Evolutionary conservation across 1,140 invertebrate species (phyloP).

Genomic region (Scaptomyza hsui): DNA sequence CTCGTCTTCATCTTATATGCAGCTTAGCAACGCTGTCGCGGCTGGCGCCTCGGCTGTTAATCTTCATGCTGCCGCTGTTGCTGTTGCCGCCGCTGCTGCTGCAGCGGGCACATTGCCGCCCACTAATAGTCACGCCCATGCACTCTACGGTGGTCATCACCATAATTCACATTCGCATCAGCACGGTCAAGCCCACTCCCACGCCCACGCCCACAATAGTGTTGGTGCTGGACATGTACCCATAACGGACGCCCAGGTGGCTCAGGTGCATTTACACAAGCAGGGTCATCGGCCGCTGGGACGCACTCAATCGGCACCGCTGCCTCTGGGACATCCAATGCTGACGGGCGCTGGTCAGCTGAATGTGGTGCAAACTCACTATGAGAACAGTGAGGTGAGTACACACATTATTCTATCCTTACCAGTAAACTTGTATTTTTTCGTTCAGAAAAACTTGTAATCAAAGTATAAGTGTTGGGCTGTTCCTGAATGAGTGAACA

Average conservation of each 20-base stretch:
- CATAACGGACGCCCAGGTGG: conserved; percentile 85
- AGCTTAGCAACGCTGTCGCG: conserved; percentile 35
- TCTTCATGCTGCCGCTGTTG: conserved; percentile 66
- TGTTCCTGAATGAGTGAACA: no score
- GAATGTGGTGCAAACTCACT: conserved; percentile 85
- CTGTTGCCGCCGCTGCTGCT: conserved; percentile 58
- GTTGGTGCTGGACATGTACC: conserved; percentile 45
- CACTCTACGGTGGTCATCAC: conserved; percentile 48
- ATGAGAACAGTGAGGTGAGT: conserved; percentile 86
- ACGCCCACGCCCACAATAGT: neutral
- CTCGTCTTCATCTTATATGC: conserved; percentile 68
- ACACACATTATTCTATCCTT: no score
- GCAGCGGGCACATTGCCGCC: conserved; percentile 27
- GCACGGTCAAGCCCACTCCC: conserved; percentile 29
- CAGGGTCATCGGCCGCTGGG: conserved; percentile 92
- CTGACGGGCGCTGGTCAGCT: conserved; percentile 86
- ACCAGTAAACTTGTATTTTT: no score
- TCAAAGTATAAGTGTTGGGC: no score
- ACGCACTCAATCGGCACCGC: conserved; percentile 95
- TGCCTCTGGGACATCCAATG: conserved; percentile 97
- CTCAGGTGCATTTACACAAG: conserved; percentile 90
- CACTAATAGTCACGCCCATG: conserved; percentile 51
- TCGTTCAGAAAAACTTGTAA: neutral
- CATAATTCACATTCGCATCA: conserved; percentile 10
- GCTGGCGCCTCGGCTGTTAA: conserved; percentile 58